Evolutionary conservation across 2,797 vertebrate genomes (phyloP).

Genomic region (Enteromius afrohamiltoni): DNA sequence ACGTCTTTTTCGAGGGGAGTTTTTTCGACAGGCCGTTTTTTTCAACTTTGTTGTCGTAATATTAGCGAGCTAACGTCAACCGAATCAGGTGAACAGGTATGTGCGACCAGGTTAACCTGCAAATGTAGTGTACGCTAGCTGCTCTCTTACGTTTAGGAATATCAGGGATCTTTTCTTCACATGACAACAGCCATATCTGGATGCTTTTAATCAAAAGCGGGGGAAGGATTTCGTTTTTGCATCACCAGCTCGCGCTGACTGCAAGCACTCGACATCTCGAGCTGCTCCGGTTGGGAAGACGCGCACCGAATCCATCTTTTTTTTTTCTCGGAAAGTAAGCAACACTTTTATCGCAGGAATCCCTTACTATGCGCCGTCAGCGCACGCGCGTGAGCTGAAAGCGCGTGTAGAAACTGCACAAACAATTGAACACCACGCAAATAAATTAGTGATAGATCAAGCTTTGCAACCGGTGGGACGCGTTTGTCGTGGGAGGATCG

Average conservation of each 20-base stretch:
- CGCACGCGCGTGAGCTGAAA: constrained; percentile 20
- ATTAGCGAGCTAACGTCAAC: constrained; percentile 44
- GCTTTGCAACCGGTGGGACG: constrained; percentile 46
- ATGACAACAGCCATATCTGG: constrained; percentile 6
- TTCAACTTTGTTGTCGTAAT: constrained; percentile 46
- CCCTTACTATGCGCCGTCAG: constrained; percentile 34
- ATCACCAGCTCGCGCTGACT: neutral
- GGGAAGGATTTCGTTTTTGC: constrained; percentile 4
- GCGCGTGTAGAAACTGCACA: constrained; percentile 43
- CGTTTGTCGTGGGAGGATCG: constrained; percentile 62
- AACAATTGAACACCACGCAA: constrained; percentile 44
- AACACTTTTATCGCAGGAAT: constrained; percentile 19
- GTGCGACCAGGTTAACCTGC: constrained; percentile 15
- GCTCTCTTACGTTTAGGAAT: constrained; percentile 1
- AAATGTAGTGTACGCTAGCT: neutral
- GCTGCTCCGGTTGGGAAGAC: constrained; percentile 19
- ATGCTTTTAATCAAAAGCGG: constrained; percentile 14
- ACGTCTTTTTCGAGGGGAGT: constrained; percentile 2
- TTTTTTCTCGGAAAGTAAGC: constrained; percentile 38
- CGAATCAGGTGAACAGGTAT: constrained; percentile 26
- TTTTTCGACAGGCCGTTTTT: constrained; percentile 37
- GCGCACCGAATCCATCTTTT: constrained; percentile 4
- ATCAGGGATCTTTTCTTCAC: neutral
- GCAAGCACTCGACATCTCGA: constrained; percentile 15
- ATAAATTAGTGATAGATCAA: constrained; percentile 46